Evolutionary conservation across 2,888 invertebrate genomes (phyloP).

Genomic region (Ophraella communa): DNA sequence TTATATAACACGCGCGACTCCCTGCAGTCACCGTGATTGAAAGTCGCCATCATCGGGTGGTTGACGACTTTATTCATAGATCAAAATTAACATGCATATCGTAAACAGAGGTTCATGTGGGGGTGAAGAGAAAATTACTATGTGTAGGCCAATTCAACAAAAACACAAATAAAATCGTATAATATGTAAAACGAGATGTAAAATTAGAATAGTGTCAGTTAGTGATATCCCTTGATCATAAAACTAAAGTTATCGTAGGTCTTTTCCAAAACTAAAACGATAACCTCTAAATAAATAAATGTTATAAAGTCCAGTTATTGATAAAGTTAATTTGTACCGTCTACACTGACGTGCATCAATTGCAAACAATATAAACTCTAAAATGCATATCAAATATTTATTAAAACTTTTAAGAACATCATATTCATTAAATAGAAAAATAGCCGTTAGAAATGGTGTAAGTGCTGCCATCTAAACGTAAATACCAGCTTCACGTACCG

Average conservation of each 20-base stretch:
- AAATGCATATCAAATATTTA: too few species aligned
- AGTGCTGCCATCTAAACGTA: conserved; percentile 14
- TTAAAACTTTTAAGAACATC: too few species aligned
- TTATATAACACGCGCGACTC: conserved; percentile 40
- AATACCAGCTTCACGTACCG: background rate
- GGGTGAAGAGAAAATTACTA: background rate
- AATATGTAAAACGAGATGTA: background rate
- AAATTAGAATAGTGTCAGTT: background rate
- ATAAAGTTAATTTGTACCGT: too few species aligned
- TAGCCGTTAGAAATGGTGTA: background rate
- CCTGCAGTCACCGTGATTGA: conserved; percentile 39
- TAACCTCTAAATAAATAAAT: background rate
- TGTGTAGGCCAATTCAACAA: too few species aligned
- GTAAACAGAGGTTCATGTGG: conserved; percentile 22
- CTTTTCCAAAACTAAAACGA: background rate
- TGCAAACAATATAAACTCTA: too few species aligned
- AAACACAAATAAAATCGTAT: too few species aligned
- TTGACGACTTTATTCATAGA: conserved; percentile 44
- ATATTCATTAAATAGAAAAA: too few species aligned
- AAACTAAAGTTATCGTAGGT: background rate
- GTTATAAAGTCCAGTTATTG: background rate
- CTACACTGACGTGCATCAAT: too few species aligned
- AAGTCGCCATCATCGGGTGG: conserved; percentile 38
- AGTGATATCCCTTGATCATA: background rate
- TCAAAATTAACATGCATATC: conserved; percentile 38